phyloP scores from a whole-genome alignment of 2,888 invertebrate genomes.

The Scrobipalpa atriplicella region DNA sequence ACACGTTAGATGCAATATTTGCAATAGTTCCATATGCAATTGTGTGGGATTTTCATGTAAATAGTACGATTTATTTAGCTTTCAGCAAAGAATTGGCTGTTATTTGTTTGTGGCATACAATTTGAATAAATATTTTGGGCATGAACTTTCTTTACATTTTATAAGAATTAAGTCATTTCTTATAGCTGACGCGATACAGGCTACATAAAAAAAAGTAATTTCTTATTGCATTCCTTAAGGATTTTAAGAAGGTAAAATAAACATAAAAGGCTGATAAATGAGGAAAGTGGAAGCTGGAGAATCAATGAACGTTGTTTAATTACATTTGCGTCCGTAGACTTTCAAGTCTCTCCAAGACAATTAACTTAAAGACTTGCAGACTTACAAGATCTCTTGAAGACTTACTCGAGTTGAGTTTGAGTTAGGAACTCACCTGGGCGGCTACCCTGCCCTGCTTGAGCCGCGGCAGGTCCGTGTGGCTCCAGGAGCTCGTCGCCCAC shows the following conservation, averaged over 20 bases:
- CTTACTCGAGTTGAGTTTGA: neutral
- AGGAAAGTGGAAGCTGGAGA: neutral
- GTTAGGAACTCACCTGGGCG: conserved; percentile 82
- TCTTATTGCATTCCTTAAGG: too few relatives aligned
- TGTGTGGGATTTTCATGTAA: conserved; percentile 8
- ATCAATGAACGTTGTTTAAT: neutral
- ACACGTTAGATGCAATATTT: conserved; percentile 12
- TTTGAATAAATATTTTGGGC: neutral
- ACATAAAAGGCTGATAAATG: neutral
- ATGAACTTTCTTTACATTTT: neutral
- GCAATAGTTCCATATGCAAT: neutral
- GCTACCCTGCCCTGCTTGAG: conserved; percentile 89
- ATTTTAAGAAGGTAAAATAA: too few relatives aligned
- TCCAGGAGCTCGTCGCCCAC: conserved; percentile 90
- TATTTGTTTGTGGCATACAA: neutral
- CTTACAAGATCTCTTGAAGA: conserved; percentile 7
- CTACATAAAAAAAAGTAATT: too few relatives aligned
- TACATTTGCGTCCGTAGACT: conserved; percentile 5
- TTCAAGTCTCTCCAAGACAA: conserved; percentile 1
- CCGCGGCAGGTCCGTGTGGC: conserved; percentile 89
- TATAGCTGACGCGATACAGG: too few relatives aligned
- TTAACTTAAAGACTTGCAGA: neutral
- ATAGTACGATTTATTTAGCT: neutral
- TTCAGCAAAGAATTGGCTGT: neutral
- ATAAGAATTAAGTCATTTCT: neutral